Percentiles rank a stretch among this genome's conserved stretches.
Evolutionary conservation across 2,797 vertebrate genomes (phyloP).

Genomic region (Clarias laeviceps): DNA sequence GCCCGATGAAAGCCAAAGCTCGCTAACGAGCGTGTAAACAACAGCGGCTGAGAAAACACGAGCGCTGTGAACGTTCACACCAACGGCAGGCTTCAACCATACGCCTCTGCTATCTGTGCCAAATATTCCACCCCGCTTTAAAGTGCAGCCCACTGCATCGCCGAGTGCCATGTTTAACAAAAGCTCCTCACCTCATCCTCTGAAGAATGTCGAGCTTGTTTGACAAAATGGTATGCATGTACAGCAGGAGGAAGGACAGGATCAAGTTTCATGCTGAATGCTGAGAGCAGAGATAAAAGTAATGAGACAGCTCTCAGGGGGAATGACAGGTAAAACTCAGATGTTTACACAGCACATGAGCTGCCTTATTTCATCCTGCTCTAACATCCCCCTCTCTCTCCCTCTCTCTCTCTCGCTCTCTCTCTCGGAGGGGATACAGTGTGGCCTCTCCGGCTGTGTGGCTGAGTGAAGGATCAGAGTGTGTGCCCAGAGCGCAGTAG

Average conservation of each 20-base stretch:
- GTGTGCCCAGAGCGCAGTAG: conserved; percentile 41
- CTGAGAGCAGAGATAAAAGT: conserved; percentile 59
- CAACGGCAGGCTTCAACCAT: conserved; percentile 36
- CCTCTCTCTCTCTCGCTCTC: conserved; percentile 25
- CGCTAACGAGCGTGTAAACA: conserved; percentile 54
- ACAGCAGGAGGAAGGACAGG: conserved; percentile 58
- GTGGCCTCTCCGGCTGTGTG: conserved; percentile 40
- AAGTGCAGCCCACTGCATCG: conserved; percentile 41
- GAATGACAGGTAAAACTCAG: conserved; percentile 63
- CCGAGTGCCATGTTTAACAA: conserved; percentile 53
- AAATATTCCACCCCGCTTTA: conserved; percentile 47
- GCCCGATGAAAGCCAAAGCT: conserved; percentile 34
- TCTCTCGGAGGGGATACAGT: conserved; percentile 42
- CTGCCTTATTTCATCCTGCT: conserved; percentile 54
- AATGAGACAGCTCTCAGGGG: conserved; percentile 61
- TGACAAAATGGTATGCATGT: conserved; percentile 61
- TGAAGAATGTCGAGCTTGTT: conserved; percentile 54
- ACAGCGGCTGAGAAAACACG: conserved; percentile 35
- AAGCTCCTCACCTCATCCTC: conserved; percentile 46
- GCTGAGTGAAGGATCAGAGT: conserved; percentile 50
- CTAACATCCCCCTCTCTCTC: conserved; percentile 30
- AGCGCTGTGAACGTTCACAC: conserved; percentile 41
- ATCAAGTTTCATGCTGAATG: conserved; percentile 57
- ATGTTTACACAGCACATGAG: conserved; percentile 58
- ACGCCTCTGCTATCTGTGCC: conserved; percentile 34